These are phyloP conservation scores for Zalophus californianus DNA, from an alignment of 2,797 vertebrate species.

Conservation along the genomic window DNA sequence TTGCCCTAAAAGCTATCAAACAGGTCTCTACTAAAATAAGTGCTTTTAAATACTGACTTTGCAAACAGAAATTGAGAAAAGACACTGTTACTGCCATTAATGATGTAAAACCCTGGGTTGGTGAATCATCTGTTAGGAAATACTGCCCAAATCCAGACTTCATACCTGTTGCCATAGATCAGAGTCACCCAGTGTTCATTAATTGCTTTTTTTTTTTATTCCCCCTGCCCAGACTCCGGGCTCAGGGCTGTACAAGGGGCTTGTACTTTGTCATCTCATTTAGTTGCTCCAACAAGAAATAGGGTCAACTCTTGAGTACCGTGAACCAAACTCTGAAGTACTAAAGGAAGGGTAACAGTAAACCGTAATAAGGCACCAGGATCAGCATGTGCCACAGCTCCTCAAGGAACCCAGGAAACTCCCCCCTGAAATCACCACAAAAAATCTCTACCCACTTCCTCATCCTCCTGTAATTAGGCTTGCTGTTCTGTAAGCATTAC, in stretches of 20 bases:
- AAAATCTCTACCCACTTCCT: not conserved
- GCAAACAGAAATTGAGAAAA: not conserved
- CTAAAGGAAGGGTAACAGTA: not conserved
- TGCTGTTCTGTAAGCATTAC: not conserved
- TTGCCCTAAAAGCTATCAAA: not conserved
- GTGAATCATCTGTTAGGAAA: not conserved
- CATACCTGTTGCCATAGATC: not conserved
- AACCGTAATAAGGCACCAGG: not conserved
- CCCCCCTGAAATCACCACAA: not conserved
- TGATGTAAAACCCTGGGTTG: not conserved
- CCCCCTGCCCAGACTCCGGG: not conserved
- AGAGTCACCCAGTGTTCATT: not conserved
- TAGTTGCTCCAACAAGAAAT: not conserved
- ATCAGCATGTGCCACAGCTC: not conserved
- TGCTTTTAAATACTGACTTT: slow-evolving; percentile 15
- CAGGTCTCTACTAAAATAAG: not conserved
- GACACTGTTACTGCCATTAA: not conserved
- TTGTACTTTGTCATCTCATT: not conserved
- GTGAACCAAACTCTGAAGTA: not conserved
- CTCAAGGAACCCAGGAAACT: not conserved
- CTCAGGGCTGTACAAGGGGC: not conserved
- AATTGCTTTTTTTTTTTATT: not conserved
- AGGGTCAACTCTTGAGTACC: not conserved
- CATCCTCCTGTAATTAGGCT: not conserved
- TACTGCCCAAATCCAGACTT: not conserved